These are phyloP conservation scores for Sphenodon punctatus DNA, from an alignment of 2,797 vertebrate genomes.

Conservation along the genomic window DNA sequence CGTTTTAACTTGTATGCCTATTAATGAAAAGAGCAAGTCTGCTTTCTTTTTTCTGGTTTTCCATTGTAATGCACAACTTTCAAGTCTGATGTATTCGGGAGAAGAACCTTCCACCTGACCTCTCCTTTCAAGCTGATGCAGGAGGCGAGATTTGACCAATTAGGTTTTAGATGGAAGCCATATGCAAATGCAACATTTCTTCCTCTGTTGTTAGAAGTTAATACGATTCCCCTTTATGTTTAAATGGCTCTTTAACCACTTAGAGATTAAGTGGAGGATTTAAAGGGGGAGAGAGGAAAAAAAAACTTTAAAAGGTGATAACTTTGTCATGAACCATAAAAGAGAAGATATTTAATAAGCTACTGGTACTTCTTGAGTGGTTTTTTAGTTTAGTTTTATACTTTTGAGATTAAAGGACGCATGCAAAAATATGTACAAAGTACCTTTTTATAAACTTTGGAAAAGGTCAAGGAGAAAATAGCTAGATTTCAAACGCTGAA, in stretches of 20 bases:
- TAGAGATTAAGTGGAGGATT: conserved; percentile 65
- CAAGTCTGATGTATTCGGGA: conserved; percentile 5
- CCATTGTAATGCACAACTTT: conserved; percentile 28
- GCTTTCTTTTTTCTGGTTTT: background rate
- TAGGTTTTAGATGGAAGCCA: conserved; percentile 44
- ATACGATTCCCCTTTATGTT: conserved; percentile 62
- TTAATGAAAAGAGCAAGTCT: background rate
- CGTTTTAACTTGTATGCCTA: background rate
- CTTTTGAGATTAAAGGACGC: conserved; percentile 78
- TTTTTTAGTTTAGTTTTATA: conserved; percentile 73
- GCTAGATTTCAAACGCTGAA: conserved; percentile 81
- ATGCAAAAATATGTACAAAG: conserved; percentile 82
- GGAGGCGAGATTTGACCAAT: conserved; percentile 69
- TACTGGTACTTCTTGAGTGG: conserved; percentile 76
- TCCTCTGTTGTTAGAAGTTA: conserved; percentile 55
- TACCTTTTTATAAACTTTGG: conserved; percentile 80
- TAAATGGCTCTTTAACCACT: conserved; percentile 71
- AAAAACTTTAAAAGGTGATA: conserved; percentile 75
- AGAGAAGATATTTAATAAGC: conserved; percentile 75
- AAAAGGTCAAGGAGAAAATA: conserved; percentile 85
- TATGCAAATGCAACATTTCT: conserved; percentile 50
- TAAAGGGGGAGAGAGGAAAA: conserved; percentile 40
- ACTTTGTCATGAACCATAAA: conserved; percentile 74
- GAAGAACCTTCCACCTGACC: conserved; percentile 46
- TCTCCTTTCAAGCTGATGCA: conserved; percentile 35